phyloP scores from a whole-genome alignment of 2,888 invertebrate species.

The Metacarcinus magister region DNA sequence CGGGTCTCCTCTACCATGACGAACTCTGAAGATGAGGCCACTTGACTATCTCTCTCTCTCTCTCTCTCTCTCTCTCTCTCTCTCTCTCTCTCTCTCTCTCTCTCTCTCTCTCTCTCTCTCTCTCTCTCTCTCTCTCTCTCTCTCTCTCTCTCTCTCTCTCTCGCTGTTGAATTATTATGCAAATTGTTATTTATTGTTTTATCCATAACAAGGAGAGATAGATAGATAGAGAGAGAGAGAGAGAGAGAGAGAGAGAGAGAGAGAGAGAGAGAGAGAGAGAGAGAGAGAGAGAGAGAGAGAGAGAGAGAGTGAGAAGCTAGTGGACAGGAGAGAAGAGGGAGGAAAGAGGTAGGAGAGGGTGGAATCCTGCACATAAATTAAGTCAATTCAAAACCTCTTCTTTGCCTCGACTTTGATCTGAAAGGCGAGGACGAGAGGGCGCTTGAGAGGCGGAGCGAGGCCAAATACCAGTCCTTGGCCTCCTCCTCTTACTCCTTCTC shows the following conservation, averaged over 20 bases:
- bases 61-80: too few relatives aligned
- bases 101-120: too few relatives aligned
- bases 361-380: neutral
- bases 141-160: too few relatives aligned
- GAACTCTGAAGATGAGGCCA: neutral
- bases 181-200: too few relatives aligned
- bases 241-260: too few relatives aligned
- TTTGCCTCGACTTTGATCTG: neutral
- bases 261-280: too few relatives aligned
- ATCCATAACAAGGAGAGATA: too few relatives aligned
- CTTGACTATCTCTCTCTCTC: too few relatives aligned
- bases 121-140: too few relatives aligned
- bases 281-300: neutral
- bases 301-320: neutral
- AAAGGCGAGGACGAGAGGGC: neutral
- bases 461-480: neutral
- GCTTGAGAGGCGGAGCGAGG: neutral
- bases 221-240: too few relatives aligned
- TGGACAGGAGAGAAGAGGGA: neutral
- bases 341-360: neutral
- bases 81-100: too few relatives aligned
- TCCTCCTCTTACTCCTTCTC: neutral
- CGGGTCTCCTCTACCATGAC: conserved; percentile 12
- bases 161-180: too few relatives aligned
- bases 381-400: neutral